Evolutionary conservation across 2,888 invertebrate genomes (phyloP).

Genomic region (Apodemia zela): DNA sequence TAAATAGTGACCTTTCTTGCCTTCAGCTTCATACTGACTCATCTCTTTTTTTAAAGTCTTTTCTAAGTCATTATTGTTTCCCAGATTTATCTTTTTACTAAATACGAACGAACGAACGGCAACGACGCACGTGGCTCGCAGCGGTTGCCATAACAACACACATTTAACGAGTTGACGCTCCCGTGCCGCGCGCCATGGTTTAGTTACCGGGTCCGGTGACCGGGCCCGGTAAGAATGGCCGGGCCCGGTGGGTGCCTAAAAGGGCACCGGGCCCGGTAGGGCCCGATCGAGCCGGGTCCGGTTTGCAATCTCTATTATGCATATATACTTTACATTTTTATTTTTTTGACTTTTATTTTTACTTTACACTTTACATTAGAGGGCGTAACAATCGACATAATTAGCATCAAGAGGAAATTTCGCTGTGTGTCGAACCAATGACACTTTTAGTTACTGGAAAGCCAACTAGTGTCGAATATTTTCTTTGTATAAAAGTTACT

Average conservation of each 20-base stretch:
- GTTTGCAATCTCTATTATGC: conserved; percentile 11
- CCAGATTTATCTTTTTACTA: conserved; percentile 8
- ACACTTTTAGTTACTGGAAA: too few species aligned
- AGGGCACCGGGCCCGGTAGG: neutral
- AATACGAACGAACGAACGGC: conserved; percentile 16
- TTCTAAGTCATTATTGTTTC: conserved; percentile 6
- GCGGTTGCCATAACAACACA: conserved; percentile 3
- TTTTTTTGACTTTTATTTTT: too few species aligned
- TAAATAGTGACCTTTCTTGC: neutral
- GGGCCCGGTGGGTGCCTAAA: neutral
- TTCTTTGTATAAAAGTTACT: too few species aligned
- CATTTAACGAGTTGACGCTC: neutral
- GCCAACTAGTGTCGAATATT: too few species aligned
- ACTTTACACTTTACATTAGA: too few species aligned
- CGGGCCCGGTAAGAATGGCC: too few species aligned
- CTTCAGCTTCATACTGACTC: conserved; percentile 2
- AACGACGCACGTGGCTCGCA: too few species aligned
- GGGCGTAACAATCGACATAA: too few species aligned
- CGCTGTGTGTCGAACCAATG: too few species aligned
- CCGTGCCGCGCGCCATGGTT: neutral
- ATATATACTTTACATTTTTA: too few species aligned
- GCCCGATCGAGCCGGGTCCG: neutral
- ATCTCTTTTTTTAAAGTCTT: neutral
- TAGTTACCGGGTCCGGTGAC: conserved; percentile 5
- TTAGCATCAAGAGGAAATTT: too few species aligned